Percentiles rank a stretch among this genome's conserved stretches.
Conservation (phyloP, 2,888 invertebrate genomes). For the Quadroppia sp. region DNA sequence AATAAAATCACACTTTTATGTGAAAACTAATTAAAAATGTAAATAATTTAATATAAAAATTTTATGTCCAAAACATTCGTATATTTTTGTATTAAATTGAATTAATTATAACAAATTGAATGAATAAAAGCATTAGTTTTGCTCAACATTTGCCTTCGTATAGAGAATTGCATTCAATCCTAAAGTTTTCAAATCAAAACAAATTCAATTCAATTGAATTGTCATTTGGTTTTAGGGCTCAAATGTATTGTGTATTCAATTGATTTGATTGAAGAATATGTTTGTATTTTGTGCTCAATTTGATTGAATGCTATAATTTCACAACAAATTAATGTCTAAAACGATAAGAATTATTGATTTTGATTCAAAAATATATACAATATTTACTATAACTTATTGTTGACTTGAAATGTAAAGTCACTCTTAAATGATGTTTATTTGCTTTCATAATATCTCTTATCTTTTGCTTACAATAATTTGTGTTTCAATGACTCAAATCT, state of each 20-base stretch:
- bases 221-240: conserved; percentile 5
- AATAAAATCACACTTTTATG: no score
- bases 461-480: no score
- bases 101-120: conserved; percentile 11
- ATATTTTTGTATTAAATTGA: neutral
- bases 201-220: neutral
- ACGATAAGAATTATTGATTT: neutral
- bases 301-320: neutral
- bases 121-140: neutral
- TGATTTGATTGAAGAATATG: neutral
- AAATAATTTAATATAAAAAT: neutral
- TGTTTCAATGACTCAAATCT: no score
- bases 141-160: neutral
- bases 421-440: no score
- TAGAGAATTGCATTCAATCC: conserved; percentile 4
- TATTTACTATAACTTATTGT: neutral
- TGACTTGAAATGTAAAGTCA: neutral
- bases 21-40: no score
- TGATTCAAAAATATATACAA: neutral
- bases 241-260: neutral
- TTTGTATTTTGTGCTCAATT: neutral
- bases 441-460: no score
- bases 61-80: neutral
- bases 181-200: conserved; percentile 4
- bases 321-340: neutral